Conservation (phyloP, 2,888 invertebrate species). For the Notodonta dromedarius region DNA sequence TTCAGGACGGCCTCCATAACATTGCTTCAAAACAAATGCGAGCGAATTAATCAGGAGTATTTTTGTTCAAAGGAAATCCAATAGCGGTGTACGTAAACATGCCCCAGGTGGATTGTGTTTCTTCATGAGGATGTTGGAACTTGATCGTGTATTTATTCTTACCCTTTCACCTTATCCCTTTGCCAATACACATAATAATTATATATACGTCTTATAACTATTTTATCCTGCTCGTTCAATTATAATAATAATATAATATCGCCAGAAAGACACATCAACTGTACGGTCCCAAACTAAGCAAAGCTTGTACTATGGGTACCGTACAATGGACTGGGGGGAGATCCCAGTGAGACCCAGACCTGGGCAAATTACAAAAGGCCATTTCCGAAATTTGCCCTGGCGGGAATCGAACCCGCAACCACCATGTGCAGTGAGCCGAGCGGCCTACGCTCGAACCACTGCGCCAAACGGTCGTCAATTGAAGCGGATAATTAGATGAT, state of each 20-base stretch:
- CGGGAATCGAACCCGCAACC: too few relatives aligned
- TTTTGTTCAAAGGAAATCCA: conserved; percentile 59
- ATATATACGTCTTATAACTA: not conserved
- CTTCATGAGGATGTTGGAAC: conserved; percentile 49
- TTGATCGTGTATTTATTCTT: conserved; percentile 17
- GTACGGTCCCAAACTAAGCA: too few relatives aligned
- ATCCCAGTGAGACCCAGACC: too few relatives aligned
- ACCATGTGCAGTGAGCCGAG: too few relatives aligned
- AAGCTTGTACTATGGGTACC: too few relatives aligned
- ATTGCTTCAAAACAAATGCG: conserved; percentile 41
- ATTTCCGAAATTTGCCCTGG: too few relatives aligned
- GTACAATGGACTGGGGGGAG: too few relatives aligned
- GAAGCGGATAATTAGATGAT: not conserved
- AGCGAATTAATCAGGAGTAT: conserved; percentile 64
- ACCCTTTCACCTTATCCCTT: not conserved
- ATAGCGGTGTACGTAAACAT: conserved; percentile 58
- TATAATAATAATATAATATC: too few relatives aligned
- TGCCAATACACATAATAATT: conserved; percentile 19
- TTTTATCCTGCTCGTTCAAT: not conserved
- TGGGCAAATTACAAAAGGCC: too few relatives aligned
- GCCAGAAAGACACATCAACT: too few relatives aligned
- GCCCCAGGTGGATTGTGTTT: conserved; percentile 53
- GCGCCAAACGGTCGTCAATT: too few relatives aligned
- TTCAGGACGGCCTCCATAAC: conserved; percentile 42
- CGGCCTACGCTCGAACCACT: too few relatives aligned